A percentile compares a stretch with the other conserved stretches of the same genome.
Conservation (phyloP, 2,113 vertebrate genomes). For the Nibea albiflora region DNA sequence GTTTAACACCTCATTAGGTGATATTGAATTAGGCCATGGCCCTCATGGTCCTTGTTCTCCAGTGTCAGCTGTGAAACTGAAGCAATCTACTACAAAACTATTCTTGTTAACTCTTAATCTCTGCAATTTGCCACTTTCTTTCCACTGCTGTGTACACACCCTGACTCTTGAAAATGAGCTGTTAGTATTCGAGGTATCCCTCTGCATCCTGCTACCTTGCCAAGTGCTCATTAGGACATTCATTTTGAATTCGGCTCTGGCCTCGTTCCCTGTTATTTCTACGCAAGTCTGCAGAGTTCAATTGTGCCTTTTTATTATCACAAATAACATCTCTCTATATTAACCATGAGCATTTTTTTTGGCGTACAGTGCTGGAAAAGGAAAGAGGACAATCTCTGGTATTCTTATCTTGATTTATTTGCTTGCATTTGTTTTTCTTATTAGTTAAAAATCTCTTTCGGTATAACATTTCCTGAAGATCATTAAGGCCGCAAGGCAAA, state of each 20-base stretch:
- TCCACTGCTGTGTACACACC: neutral
- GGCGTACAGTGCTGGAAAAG: conserved; percentile 1
- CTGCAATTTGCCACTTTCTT: conserved; percentile 6
- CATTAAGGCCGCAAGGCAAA: neutral
- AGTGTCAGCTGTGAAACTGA: conserved; percentile 18
- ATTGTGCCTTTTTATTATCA: conserved; percentile 27
- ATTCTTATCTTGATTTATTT: conserved; percentile 19
- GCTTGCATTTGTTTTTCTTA: neutral
- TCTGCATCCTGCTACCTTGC: conserved; percentile 18
- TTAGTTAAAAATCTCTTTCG: neutral
- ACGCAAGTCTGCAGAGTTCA: neutral
- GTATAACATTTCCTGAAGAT: neutral
- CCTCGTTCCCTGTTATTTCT: conserved; percentile 29
- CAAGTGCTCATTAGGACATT: conserved; percentile 52
- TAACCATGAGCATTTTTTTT: conserved; percentile 10
- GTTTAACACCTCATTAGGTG: conserved; percentile 6
- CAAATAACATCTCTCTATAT: conserved; percentile 40
- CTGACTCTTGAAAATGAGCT: neutral
- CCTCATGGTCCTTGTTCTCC: neutral
- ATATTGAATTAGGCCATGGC: neutral
- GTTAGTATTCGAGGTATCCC: conserved; percentile 47
- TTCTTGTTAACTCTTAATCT: conserved; percentile 30
- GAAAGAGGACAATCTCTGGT: conserved; percentile 1
- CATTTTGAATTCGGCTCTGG: conserved; percentile 40
- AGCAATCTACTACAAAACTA: conserved; percentile 20